Conservation (phyloP, 2,888 invertebrate genomes). For the Drosophila pseudotalamancana region DNA sequence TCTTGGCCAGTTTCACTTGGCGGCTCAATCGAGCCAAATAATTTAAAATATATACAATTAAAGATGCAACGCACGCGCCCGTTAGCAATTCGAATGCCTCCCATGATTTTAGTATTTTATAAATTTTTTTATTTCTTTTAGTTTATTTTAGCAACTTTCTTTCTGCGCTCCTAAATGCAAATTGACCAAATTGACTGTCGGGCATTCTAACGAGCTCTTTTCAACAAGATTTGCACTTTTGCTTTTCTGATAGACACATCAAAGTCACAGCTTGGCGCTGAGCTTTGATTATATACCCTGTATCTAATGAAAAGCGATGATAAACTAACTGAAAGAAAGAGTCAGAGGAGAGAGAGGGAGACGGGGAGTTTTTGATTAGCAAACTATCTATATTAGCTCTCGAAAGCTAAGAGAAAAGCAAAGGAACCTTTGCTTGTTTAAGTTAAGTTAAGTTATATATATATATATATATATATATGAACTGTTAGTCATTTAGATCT, state of each 20-base stretch:
- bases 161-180: slow-evolving; percentile 72
- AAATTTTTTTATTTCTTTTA: slow-evolving; percentile 10
- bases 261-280: background rate
- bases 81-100: slow-evolving; percentile 38
- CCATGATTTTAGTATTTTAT: slow-evolving; percentile 48
- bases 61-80: slow-evolving; percentile 76
- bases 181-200: slow-evolving; percentile 53
- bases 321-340: too few species aligned
- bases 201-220: slow-evolving; percentile 61
- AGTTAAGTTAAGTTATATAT: too few species aligned
- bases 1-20: slow-evolving; percentile 48
- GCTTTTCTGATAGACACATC: slow-evolving; percentile 52
- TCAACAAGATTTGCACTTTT: slow-evolving; percentile 58
- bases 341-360: too few species aligned
- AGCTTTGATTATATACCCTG: slow-evolving; percentile 3
- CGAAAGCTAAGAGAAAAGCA: background rate
- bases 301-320: background rate
- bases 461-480: too few species aligned
- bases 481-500: background rate
- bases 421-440: background rate
- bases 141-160: slow-evolving; percentile 67
- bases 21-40: slow-evolving; percentile 52
- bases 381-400: too few species aligned
- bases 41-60: slow-evolving; percentile 69
- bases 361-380: too few species aligned